Base-by-base conservation (phyloP, 1,140 invertebrate genomes). In the Drosophila equinoxialis region DNA sequence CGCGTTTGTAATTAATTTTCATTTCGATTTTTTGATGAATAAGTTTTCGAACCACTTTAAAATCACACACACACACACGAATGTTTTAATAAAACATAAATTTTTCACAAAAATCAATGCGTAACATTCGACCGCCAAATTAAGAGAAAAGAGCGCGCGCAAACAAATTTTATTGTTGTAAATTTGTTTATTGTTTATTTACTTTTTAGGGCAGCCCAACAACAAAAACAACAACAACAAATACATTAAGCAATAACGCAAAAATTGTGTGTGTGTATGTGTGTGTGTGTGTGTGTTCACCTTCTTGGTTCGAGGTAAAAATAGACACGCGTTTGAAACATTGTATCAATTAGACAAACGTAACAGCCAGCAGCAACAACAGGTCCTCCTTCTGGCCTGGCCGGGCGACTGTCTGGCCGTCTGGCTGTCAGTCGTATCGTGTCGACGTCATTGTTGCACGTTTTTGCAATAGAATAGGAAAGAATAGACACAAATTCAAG, bases 111-210 rank as follows among this genome's bases (percentile, higher is more conserved):
- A 79, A 77, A 71, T 79, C 61, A 77, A 87, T 86, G 83, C 79
- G 83, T 86, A 87, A 66, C 87, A 74, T 83, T 86, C 79, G 83
- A 86, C 83, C 83, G 83, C 83, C 83, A 86, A 87, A 87, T 77
- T 77, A 82, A 62, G 65, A 41, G 60, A 41, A 41, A 39, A 33
- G 55, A 68, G 37, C 37, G 37, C 37, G 70, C 41, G 51, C 58
- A 57, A 58, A 61, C 63, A 64, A 59, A 71, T 63, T 71, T 71
- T 71, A 59, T 59, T 59, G 57, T 59, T 59, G 57, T 59, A 59
- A 59, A 59, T 59, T 59, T 59, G 57, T 59, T 59, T 35, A 59
- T 87, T 85, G 83, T 86, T 86, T 86, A 86, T 86, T 86, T 86
- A 82, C 83, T 79, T 87, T 86, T 79, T 86, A 75, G 83, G 82